A percentile compares a stretch with the other conserved stretches of the same genome.
phyloP scores from a whole-genome alignment of 92 coral and sea anemone genomes.

The Blastomussa wellsi region DNA sequence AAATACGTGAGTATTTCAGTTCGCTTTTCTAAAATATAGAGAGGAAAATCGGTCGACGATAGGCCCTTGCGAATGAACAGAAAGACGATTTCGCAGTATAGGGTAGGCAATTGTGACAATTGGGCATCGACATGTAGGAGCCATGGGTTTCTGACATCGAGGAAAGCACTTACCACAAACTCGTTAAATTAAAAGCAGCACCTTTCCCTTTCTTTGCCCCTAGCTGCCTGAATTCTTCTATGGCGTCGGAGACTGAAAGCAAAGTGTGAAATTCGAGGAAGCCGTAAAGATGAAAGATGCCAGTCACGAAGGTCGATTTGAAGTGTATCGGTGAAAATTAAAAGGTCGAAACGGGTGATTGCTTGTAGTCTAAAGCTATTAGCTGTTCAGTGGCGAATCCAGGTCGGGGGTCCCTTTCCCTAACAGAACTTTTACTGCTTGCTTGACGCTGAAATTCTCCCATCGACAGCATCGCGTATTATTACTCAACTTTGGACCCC shows the following conservation, averaged over 20 bases:
- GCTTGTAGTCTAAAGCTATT: not conserved
- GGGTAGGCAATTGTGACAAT: not conserved
- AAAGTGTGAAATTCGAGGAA: not conserved
- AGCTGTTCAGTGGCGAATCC: not conserved
- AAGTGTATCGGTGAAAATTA: not conserved
- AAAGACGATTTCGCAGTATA: not conserved
- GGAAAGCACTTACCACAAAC: not conserved
- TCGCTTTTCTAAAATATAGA: not conserved
- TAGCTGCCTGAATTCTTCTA: not conserved
- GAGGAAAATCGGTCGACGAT: not conserved
- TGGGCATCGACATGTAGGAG: too few species aligned
- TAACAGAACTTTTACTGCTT: too few species aligned
- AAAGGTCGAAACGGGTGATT: not conserved
- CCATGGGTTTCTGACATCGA: too few species aligned
- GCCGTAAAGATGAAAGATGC: not conserved
- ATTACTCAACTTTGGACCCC: too few species aligned
- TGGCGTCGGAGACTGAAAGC: not conserved
- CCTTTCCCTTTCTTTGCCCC: not conserved
- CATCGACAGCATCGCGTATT: too few species aligned
- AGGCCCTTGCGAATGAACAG: not conserved
- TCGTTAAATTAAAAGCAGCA: not conserved
- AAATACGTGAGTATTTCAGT: too few species aligned
- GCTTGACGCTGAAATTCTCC: too few species aligned
- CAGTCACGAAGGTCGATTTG: not conserved
- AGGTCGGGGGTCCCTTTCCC: not conserved